These are phyloP conservation scores for Aphyosemion australe DNA, from an alignment of 2,113 vertebrate species.

Conservation along the genomic window DNA sequence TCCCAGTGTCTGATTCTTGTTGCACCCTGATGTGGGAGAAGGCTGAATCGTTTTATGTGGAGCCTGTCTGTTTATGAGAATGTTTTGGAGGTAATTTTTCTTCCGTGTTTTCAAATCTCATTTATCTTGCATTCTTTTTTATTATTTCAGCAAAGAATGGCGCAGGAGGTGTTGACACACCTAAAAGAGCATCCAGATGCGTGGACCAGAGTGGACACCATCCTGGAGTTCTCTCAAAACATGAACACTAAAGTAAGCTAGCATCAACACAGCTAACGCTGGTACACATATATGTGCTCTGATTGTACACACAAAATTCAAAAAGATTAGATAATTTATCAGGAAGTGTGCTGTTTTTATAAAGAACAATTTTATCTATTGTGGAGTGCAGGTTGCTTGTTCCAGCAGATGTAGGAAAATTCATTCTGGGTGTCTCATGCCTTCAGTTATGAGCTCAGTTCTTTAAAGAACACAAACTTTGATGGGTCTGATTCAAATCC, in stretches of 20 bases:
- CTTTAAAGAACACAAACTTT: background rate
- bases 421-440: no score
- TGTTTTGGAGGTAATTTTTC: no score
- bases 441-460: no score
- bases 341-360: no score
- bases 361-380: no score
- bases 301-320: slow-evolving; percentile 55
- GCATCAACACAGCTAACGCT: slow-evolving; percentile 56
- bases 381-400: no score
- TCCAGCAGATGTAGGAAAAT: no score
- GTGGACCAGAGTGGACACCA: slow-evolving; percentile 99
- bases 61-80: no score
- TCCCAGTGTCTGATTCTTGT: no score
- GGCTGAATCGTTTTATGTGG: no score
- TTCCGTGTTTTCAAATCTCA: background rate
- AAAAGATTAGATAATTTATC: no score
- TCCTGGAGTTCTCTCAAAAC: slow-evolving; percentile 99
- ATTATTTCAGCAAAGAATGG: slow-evolving; percentile 94
- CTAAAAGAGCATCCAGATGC: slow-evolving; percentile 99
- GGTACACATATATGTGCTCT: slow-evolving; percentile 83
- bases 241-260: slow-evolving; percentile 99
- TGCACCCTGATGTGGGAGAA: no score
- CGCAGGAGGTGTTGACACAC: slow-evolving; percentile 98
- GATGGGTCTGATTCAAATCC: background rate
- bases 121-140: slow-evolving; percentile 29